These are phyloP conservation scores for Dendronephthya gigantea DNA, from an alignment of 64 coral and sea anemone species.

Conservation along the genomic window DNA sequence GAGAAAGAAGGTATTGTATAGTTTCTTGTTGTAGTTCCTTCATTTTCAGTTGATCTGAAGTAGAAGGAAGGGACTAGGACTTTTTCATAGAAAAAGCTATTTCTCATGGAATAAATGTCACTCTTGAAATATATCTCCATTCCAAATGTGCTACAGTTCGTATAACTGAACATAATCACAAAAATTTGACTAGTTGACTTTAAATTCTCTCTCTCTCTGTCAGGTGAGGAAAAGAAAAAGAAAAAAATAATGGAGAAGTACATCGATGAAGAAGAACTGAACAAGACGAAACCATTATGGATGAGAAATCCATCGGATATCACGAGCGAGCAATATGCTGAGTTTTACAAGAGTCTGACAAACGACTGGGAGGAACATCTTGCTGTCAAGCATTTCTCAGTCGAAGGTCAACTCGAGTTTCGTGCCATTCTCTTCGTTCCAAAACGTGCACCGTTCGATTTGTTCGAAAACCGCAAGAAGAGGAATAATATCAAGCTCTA, in stretches of 20 bases:
- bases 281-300: conserved; percentile 98
- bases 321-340: conserved; percentile 81
- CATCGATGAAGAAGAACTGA: conserved; percentile 74
- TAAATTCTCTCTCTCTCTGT: too few species aligned
- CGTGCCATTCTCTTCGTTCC: conserved; percentile 83
- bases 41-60: too few species aligned
- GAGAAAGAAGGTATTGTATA: background rate
- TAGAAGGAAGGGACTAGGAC: too few species aligned
- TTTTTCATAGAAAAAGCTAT: too few species aligned
- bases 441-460: conserved; percentile 81
- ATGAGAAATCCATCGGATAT: conserved; percentile 98
- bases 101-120: too few species aligned
- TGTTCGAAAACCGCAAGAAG: conserved; percentile 97
- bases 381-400: conserved; percentile 97
- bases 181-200: too few species aligned
- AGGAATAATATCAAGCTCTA: conserved; percentile 99
- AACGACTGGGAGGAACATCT: conserved; percentile 99
- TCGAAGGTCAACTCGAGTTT: conserved; percentile 96
- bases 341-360: conserved; percentile 98
- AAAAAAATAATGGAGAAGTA: conserved; percentile 96
- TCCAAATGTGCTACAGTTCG: too few species aligned
- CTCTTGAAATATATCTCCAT: too few species aligned
- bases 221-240: conserved; percentile 70
- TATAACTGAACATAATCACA: too few species aligned
- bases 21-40: too few species aligned